Evolutionary conservation across 2,888 invertebrate species (phyloP).

Genomic region (Ametastegia equiseti): DNA sequence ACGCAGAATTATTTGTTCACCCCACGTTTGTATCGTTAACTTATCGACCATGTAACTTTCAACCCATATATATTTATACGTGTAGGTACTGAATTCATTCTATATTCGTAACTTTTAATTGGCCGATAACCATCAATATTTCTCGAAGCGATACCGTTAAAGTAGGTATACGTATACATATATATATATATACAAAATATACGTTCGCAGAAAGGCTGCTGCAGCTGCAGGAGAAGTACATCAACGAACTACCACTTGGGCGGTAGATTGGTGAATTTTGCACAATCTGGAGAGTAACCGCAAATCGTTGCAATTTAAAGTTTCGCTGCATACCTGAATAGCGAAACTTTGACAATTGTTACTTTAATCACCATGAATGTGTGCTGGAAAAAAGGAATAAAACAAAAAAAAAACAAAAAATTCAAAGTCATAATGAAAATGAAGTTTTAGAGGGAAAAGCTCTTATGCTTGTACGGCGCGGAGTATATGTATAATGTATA

Average conservation of each 20-base stretch:
- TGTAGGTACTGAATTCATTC: not conserved
- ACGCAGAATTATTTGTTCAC: not conserved
- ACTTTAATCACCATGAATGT: conserved; percentile 21
- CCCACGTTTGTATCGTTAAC: not conserved
- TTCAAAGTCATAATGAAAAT: conserved; percentile 28
- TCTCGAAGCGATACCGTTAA: not conserved
- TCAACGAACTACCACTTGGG: conserved; percentile 13
- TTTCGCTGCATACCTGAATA: conserved; percentile 34
- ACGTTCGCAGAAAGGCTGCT: not conserved
- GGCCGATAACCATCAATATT: conserved; percentile 12
- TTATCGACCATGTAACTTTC: not conserved
- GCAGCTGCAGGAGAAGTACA: not conserved
- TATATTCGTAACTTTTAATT: conserved; percentile 27
- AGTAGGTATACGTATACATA: too few species aligned
- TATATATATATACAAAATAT: too few species aligned
- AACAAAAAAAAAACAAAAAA: not conserved
- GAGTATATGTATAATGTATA: not conserved
- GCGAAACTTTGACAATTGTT: conserved; percentile 22
- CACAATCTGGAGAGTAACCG: conserved; percentile 1
- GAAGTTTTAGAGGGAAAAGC: conserved; percentile 9
- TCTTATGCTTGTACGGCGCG: not conserved
- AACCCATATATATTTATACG: conserved; percentile 9
- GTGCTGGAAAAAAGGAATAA: not conserved
- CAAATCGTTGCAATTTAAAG: conserved; percentile 41
- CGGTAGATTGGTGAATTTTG: conserved; percentile 18